Base-by-base conservation (phyloP, 2,888 invertebrate species). In the Amphimallon solstitiale region DNA sequence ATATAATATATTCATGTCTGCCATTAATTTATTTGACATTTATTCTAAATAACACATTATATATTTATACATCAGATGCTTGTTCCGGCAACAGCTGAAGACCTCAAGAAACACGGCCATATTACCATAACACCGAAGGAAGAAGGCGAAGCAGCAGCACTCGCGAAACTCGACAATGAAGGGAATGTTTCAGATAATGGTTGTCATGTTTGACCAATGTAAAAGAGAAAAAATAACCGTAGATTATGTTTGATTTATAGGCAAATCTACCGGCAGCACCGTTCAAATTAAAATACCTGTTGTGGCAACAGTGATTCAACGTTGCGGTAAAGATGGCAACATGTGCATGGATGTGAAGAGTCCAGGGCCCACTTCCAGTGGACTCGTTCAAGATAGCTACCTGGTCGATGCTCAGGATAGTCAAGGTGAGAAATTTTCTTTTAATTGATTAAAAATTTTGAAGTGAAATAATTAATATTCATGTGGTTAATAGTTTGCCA, bases 71-170 rank as follows among this genome's bases (percentile, higher is more conserved):
- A 29, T 7, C 9, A 91, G 88, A 87, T 90, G 85, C 77, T 91
- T 71, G 89, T 90, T 6, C 90, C 91, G 0, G 91, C 91, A 0
- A 90, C 90, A 6, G 89, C 90, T 1, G 90, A 90, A 73, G 91
- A 91, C 79, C 81, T 91, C 38, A 86, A 87, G 75, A 84, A 85
- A 65, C 86, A 88, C 35, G 90, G 89, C 0, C 89, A 89, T 78
- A 88, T 91, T 45, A 80, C 82, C 0, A 78, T 82, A 17, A 79
- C 77, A 4, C 46, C 49, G n/a, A 65, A 67, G 10, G 61, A 61
- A 10, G 52, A 61, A 15, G 21, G 35, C 6, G 60, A 64, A 10
- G 48, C 19, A 5, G 46, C 29, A 15, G 59, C 21, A 5, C n/a
- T n/a, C n/a, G 45, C 15, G 14, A 67, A 67, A 45, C 14, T 45